Base-by-base conservation (phyloP, 2,113 vertebrate species). In the Tympanuchus pallidicinctus region DNA sequence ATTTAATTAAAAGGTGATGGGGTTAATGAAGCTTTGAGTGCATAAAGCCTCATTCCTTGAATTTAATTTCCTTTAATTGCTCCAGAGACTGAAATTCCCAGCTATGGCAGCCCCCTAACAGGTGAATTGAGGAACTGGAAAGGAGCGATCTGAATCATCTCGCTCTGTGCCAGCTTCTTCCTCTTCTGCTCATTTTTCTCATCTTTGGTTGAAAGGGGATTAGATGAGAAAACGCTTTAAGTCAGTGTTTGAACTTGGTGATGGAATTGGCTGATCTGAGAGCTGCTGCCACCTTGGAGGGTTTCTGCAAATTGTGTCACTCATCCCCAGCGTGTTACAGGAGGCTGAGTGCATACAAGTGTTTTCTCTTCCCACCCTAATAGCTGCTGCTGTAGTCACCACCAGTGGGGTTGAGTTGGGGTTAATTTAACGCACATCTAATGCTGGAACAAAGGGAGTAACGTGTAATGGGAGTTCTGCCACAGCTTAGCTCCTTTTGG, bases 41-140 rank as follows among this genome's bases (percentile, higher is more conserved):
- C 94, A 84, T 95, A 96, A 97, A 95, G 82, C 93, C 85, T 94
- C 76, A 69, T 96, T 96, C 80, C 82, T 34, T 60, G 96, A 93
- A 96, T 97, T 97, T 95, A 96, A 97, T 97, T 97, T 96, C 94
- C 94, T 95, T 94, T 97, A 97, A 97, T 97, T 96, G 92, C 93
- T 96, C 94, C 93, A 96, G 95, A 97, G 95, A 95, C 90, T 60
- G 75, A 71, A 82, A 50, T 91, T 96, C 93, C 78, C 92, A 89
- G 56, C 85, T 82, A 86, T 92, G 82, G 88, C 84, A 88, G 80
- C 96, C 92, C 90, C 90, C 85, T 92, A 94, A 82, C 72, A 61
- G 93, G 70, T 93, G 94, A 96, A 88, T 92, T 54, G 66, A 80
- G 78, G 88, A 96, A 50, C 86, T 38, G 42, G 81, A 93, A 95